A percentile compares a stretch with the other conserved stretches of the same genome.
phyloP scores from a whole-genome alignment of 2,113 vertebrate genomes.

The Eulacestoma nigropectus region DNA sequence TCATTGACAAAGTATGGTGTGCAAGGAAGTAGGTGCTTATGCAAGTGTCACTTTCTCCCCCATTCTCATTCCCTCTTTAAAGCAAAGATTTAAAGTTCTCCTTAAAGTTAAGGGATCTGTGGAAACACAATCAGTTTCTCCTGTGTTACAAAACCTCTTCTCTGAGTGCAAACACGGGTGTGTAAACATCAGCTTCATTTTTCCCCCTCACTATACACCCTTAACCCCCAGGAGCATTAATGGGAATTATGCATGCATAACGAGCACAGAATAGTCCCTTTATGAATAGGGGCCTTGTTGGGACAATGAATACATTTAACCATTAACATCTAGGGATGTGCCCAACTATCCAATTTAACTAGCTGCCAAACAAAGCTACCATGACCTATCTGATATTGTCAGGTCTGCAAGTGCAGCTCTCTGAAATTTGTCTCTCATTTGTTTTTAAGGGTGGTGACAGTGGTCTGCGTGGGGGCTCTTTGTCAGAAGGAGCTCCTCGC shows the following conservation, averaged over 20 bases:
- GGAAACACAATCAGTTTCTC: not conserved
- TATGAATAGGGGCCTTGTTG: conserved; percentile 66
- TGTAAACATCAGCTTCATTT: not conserved
- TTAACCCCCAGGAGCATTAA: conserved; percentile 50
- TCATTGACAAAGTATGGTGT: not conserved
- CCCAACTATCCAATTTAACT: conserved; percentile 42
- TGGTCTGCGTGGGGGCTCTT: fast-evolving
- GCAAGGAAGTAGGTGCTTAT: not conserved
- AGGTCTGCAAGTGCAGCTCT: not conserved
- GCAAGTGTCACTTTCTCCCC: not conserved
- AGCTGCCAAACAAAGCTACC: conserved; percentile 40
- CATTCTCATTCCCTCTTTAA: not conserved
- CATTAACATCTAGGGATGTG: conserved; percentile 58
- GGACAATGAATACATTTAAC: conserved; percentile 56
- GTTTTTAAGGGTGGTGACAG: not conserved
- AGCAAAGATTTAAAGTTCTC: not conserved
- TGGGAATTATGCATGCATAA: conserved; percentile 66
- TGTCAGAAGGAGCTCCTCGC: fast-evolving
- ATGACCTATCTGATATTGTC: not conserved
- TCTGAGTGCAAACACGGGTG: not conserved
- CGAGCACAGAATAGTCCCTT: conserved; percentile 19
- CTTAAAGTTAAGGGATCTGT: not conserved
- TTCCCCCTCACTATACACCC: not conserved
- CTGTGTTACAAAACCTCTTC: not conserved
- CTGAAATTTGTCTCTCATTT: conserved; percentile 35